phyloP scores from a whole-genome alignment of 2,113 vertebrate species.

The Petaurus breviceps region DNA sequence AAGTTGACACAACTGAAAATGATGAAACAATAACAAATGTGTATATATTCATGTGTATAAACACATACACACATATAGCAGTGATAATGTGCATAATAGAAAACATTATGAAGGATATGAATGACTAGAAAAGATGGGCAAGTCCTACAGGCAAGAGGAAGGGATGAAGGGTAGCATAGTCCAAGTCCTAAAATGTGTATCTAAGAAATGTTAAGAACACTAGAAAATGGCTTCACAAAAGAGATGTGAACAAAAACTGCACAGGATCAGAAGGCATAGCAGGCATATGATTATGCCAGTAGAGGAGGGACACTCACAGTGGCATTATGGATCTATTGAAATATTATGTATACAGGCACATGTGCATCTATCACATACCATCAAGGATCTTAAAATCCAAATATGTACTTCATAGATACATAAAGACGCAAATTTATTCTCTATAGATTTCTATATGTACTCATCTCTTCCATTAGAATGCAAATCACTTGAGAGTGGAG shows the following conservation, averaged over 20 bases:
- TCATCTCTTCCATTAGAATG: neutral
- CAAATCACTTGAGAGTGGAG: neutral
- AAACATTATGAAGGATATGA: neutral
- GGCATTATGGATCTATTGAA: neutral
- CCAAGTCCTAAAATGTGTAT: neutral
- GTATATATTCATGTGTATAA: neutral
- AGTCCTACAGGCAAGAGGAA: neutral
- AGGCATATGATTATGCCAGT: neutral
- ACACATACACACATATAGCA: neutral
- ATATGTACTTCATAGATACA: neutral
- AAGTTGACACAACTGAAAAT: too few relatives aligned
- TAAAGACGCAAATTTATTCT: neutral
- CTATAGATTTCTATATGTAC: neutral
- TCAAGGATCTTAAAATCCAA: neutral
- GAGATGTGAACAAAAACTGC: neutral
- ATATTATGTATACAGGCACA: neutral
- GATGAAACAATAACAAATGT: neutral
- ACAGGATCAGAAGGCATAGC: neutral
- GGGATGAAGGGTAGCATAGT: neutral
- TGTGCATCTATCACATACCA: neutral
- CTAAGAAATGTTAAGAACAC: neutral
- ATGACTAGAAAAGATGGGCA: neutral
- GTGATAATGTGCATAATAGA: neutral
- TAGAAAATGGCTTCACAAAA: neutral
- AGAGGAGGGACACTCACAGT: neutral